phyloP scores from a whole-genome alignment of 2,888 invertebrate genomes.

The Hemicrepidius hirtus region DNA sequence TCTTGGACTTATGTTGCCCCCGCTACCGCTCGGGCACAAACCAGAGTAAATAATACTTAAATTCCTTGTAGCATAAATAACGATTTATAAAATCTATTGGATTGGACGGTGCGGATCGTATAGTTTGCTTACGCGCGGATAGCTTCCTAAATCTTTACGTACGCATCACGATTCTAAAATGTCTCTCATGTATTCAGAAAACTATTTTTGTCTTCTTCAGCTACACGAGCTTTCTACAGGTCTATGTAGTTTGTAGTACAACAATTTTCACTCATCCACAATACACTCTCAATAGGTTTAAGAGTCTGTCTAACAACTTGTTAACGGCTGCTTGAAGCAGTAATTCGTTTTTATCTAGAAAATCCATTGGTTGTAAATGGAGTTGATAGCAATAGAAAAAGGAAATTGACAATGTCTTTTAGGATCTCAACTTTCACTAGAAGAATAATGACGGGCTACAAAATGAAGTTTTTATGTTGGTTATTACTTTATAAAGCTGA shows the following conservation, averaged over 20 bases:
- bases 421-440: neutral
- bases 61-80: too few relatives aligned
- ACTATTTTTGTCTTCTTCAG: too few relatives aligned
- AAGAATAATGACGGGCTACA: constrained; percentile 16
- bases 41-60: too few relatives aligned
- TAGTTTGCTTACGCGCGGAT: too few relatives aligned
- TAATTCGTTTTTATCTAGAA: constrained; percentile 35
- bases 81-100: too few relatives aligned
- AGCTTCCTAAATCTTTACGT: too few relatives aligned
- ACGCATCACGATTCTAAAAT: too few relatives aligned
- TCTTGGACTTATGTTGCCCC: too few relatives aligned
- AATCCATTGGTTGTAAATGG: constrained; percentile 28
- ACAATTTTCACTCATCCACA: constrained; percentile 5
- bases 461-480: constrained; percentile 6
- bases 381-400: constrained; percentile 19
- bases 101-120: too few relatives aligned
- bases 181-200: too few relatives aligned
- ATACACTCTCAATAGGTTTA: constrained; percentile 7
- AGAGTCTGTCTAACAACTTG: constrained; percentile 22
- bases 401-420: constrained; percentile 23
- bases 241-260: constrained; percentile 10
- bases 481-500: neutral
- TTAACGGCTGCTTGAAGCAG: constrained; percentile 23
- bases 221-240: too few relatives aligned
- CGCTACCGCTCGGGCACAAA: too few relatives aligned